Evolutionary conservation across 2,797 vertebrate genomes (phyloP).

Genomic region (Ataeniobius toweri): DNA sequence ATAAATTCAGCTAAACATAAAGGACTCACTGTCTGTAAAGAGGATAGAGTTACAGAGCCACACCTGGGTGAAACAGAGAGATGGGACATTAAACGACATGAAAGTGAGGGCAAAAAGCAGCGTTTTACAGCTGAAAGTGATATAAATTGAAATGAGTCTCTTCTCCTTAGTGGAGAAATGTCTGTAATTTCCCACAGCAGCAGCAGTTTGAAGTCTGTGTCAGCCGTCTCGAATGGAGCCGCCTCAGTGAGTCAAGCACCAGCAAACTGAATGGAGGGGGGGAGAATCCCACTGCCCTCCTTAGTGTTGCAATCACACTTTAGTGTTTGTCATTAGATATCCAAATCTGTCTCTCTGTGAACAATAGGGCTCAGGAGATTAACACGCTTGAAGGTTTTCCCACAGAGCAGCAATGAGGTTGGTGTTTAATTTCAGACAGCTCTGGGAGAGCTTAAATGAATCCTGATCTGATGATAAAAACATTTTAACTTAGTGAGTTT

Average conservation of each 20-base stretch:
- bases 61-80: conserved; percentile 48
- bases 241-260: conserved; percentile 16
- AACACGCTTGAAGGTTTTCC: conserved; percentile 15
- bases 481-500: background rate
- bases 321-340: conserved; percentile 31
- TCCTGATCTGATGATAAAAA: background rate
- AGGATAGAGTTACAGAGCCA: conserved; percentile 52
- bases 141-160: background rate
- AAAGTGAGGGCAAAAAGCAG: background rate
- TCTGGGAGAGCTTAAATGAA: background rate
- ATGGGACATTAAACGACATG: conserved; percentile 20
- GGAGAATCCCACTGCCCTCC: conserved; percentile 1
- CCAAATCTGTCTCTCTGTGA: conserved; percentile 17
- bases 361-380: conserved; percentile 37
- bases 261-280: conserved; percentile 13
- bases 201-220: conserved; percentile 25
- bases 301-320: conserved; percentile 28
- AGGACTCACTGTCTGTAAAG: conserved; percentile 48
- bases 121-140: background rate
- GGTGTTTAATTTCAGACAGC: background rate
- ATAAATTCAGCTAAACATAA: conserved; percentile 44
- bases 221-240: conserved; percentile 26
- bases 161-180: background rate
- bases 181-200: conserved; percentile 7
- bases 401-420: background rate